Evolutionary conservation across 2,888 invertebrate genomes (phyloP), one percentile per base, ranked within the genome.

Genomic region (Matsumyia berberina): DNA sequence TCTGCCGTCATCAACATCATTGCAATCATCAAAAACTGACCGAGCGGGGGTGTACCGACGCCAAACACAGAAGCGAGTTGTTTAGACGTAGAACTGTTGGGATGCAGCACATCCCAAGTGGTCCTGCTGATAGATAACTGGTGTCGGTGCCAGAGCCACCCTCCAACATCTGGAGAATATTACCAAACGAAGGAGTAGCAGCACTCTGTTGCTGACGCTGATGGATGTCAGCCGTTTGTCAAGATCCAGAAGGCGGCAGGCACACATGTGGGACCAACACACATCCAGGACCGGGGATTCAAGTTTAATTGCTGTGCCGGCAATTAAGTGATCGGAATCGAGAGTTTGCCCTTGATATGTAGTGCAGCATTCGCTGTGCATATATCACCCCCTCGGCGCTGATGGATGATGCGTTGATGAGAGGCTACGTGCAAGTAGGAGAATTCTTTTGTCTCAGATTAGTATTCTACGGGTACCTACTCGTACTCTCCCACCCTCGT

Each of bases 281-380:
- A 73, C 46, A 53, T 58, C 12, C 31, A 42, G 11, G 9, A 35
- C 42, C 24, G 35, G 44, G 39, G 42, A 82, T 77, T 58, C 64
- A 39, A 66, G 78, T 82, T 82, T 82, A 82, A 82, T 82, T 77
- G 78, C 78, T 66, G 44, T 57, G 72, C 72, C 66, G 78, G 78
- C 82, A 82, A 78, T 82, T 82, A 82, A 82, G 78, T 78, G 82
- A 82, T 82, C 82, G 78, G 77, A 82, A 82, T 82, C 78, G 82
- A 82, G 72, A 72, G 66, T 82, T 78, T 58, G 82, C 77, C 81
- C 81, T 82, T 82, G 81, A 82, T 81, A 66, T 70, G 69, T 69
- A 24, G 67, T 62, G 46, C 62, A 62, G 57, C 46, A 76, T 35
- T 62, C 69, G 39, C 39, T 53, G 31, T 55, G 12, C 77, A 78